These are phyloP conservation scores for Alexandromys fortis DNA, from an alignment of 2,113 vertebrate genomes.

Conservation along the genomic window DNA sequence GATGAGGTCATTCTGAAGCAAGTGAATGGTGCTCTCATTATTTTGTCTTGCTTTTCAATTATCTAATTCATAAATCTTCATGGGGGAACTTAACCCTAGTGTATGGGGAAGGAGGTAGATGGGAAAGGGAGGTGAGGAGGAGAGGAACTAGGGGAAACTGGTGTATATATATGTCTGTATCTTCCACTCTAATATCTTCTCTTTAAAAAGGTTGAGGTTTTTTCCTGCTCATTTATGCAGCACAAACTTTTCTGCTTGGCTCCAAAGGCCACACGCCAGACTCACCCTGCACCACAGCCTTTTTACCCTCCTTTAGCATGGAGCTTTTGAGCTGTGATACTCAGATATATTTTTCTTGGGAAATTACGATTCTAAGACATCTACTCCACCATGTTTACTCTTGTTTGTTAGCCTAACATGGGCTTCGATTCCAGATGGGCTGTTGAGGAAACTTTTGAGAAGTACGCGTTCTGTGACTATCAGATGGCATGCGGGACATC, in stretches of 20 bases:
- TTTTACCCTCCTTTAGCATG: rapidly evolving
- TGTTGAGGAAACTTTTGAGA: not conserved
- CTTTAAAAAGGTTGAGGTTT: not conserved
- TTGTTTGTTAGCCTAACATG: not conserved
- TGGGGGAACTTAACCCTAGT: not conserved
- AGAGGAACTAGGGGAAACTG: too few relatives aligned
- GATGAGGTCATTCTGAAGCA: not conserved
- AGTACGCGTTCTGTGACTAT: not conserved
- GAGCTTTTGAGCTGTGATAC: not conserved
- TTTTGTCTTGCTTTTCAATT: not conserved
- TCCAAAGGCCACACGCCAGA: rapidly evolving
- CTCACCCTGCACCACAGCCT: rapidly evolving
- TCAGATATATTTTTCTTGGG: not conserved
- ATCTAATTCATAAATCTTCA: not conserved
- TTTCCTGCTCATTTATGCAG: not conserved
- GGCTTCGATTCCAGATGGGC: not conserved
- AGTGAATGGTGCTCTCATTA: not conserved
- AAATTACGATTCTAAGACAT: not conserved
- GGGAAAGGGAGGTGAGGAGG: too few relatives aligned
- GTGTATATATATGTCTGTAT: too few relatives aligned
- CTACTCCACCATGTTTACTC: not conserved
- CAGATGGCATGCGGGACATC: not conserved
- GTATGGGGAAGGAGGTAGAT: too few relatives aligned
- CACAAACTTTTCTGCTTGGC: not conserved
- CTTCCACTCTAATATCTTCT: not conserved